Evolutionary conservation across 23 tunicate genomes (phyloP).

Genomic region (Trididemnum miniatum): DNA sequence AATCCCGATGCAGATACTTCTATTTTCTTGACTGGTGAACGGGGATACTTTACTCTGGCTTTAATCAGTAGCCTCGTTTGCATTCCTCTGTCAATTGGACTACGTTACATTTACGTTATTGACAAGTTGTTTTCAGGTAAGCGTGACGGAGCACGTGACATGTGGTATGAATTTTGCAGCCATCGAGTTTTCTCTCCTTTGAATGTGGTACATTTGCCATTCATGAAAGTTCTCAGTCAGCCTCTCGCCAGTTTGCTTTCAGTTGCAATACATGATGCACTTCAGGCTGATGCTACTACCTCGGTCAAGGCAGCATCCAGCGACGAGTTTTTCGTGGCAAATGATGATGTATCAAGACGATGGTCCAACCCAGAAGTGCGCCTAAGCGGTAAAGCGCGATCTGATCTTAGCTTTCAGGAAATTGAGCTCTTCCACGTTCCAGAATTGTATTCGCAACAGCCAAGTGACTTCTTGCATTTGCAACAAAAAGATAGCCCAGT

Average conservation of each 20-base stretch:
- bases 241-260: constrained; percentile 32
- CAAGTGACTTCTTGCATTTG: too few relatives aligned
- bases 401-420: too few relatives aligned
- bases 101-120: constrained; percentile 5
- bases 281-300: background rate
- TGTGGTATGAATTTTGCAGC: constrained; percentile 27
- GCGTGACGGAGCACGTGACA: background rate
- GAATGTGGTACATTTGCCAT: constrained; percentile 15
- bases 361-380: background rate
- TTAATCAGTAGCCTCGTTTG: constrained; percentile 11
- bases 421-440: too few relatives aligned
- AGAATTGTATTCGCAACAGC: too few relatives aligned
- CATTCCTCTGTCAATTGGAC: constrained; percentile 26
- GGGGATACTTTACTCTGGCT: constrained; percentile 12
- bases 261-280: background rate
- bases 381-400: too few relatives aligned
- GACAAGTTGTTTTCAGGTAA: background rate
- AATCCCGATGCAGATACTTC: background rate
- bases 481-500: too few relatives aligned
- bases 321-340: background rate
- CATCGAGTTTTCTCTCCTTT: constrained; percentile 21
- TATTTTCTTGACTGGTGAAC: background rate
- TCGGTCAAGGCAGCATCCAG: background rate
- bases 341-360: background rate
- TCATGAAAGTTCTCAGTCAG: constrained; percentile 28